These are phyloP conservation scores for Rhegmatorhina hoffmannsi DNA, from an alignment of 2,113 vertebrate genomes.

Conservation along the genomic window DNA sequence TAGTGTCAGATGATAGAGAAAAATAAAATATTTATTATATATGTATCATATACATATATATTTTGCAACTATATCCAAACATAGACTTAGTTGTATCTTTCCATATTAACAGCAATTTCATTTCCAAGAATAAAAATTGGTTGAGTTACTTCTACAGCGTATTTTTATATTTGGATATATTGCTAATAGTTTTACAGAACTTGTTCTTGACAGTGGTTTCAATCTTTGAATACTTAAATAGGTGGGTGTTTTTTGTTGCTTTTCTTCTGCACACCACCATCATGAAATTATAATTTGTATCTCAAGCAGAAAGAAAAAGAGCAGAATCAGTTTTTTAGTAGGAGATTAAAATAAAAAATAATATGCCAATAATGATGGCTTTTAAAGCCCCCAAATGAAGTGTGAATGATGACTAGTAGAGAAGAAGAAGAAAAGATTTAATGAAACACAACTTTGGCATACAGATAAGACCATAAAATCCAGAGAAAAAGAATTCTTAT, in stretches of 20 bases:
- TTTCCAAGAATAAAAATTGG: constrained; percentile 67
- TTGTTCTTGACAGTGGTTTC: neutral
- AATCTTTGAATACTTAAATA: neutral
- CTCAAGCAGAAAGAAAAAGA: constrained; percentile 2
- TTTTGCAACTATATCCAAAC: neutral
- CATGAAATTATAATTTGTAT: constrained; percentile 41
- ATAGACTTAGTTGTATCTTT: constrained; percentile 2
- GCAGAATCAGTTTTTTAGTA: constrained; percentile 44
- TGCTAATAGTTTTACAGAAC: constrained; percentile 48
- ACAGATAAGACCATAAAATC: neutral
- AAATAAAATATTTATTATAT: neutral
- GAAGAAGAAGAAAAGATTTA: constrained; percentile 42
- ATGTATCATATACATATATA: no score
- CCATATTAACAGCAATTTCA: constrained; percentile 12
- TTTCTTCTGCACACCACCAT: neutral
- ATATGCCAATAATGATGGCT: constrained; percentile 12
- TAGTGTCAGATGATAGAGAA: neutral
- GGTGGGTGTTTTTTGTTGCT: neutral
- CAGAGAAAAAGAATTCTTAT: neutral
- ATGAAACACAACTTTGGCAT: neutral
- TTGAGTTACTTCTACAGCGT: constrained; percentile 45
- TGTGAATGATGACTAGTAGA: constrained; percentile 22
- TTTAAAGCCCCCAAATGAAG: constrained; percentile 51
- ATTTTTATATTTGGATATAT: constrained; percentile 45
- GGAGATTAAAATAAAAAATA: constrained; percentile 40